Evolutionary conservation across 1,140 invertebrate genomes (phyloP), one percentile per base, ranked within the genome.

Genomic region (Manduca sexta): DNA sequence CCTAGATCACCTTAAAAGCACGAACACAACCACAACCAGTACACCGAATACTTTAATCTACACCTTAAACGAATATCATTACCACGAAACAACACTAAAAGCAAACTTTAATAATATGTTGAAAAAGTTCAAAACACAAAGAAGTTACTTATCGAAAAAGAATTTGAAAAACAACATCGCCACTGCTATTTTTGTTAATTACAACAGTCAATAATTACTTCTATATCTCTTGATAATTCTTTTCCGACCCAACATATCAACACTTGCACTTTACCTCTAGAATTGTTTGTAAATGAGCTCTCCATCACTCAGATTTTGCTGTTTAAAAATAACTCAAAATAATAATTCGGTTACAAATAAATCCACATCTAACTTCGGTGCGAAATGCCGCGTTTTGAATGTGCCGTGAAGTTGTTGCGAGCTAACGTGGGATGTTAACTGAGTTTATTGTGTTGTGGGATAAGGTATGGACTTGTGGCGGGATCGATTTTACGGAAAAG

Each of bases 291-390:
- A 11, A 46, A 18, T 46, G 45, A 38, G 13, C 34, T 38, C 45
- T 46, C 35, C 34, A 16, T 46, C 45, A 38, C 11, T 4, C 31
- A 34, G 17, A 45, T 18, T 12, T 11, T 45, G 16, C 31, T 3
- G 29, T 34, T 34, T 34, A 45, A 18, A 45, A 34, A 45, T 45
- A 45, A 45, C 3, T 18, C 30, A 34, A 35, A 30, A 45, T 17
- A 34, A 45, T 34, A 35, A 35, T 45, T 45, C 12, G 14, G 15
- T 45, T 7, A 14, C 21, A n/a, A 13, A 15, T 30, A 15, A 33
- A 45, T 45, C 43, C 11, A 18, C 17, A 45, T 17, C 30, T 33
- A 44, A 33, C 12, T 44, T 44, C 42, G 6, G 14, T 7, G 16
- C 29, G 31, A 17, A 18, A 11, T 30, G n/a, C 11, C 3, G 33